These are phyloP conservation scores for Hylia prasina DNA, from an alignment of 2,113 vertebrate genomes.

Conservation along the genomic window DNA sequence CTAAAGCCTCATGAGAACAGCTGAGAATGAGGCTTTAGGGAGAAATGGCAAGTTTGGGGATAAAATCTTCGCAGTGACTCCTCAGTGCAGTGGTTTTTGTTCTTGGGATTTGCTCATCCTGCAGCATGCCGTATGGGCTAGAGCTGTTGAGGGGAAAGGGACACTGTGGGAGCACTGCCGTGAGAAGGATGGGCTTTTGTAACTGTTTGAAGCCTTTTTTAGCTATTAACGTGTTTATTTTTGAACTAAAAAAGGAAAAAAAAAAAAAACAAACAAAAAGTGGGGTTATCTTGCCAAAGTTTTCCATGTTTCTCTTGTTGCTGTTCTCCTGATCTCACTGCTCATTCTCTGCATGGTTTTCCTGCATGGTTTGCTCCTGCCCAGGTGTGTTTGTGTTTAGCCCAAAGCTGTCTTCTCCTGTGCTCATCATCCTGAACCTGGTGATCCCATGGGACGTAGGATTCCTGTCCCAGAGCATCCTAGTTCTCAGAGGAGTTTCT, in stretches of 20 bases:
- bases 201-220: not conserved
- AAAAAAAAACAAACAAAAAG: not conserved
- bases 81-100: not conserved
- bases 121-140: rapidly evolving
- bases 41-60: not conserved
- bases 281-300: not conserved
- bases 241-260: not conserved
- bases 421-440: not conserved
- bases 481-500: slow-evolving; percentile 2
- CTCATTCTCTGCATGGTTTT: slow-evolving; percentile 35
- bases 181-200: not conserved
- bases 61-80: not conserved
- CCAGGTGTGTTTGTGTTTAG: slow-evolving; percentile 37
- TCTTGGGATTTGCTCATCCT: not conserved
- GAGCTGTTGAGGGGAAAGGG: not conserved
- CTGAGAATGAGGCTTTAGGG: not conserved
- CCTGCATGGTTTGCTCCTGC: slow-evolving; percentile 31
- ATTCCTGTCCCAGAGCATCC: slow-evolving; percentile 8
- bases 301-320: not conserved
- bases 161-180: not conserved
- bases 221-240: not conserved
- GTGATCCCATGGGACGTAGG: not conserved
- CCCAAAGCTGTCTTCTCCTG: slow-evolving; percentile 20
- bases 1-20: not conserved
- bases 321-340: not conserved